Conservation (phyloP, 2,797 vertebrate species). For the Enteromius mattozi region DNA sequence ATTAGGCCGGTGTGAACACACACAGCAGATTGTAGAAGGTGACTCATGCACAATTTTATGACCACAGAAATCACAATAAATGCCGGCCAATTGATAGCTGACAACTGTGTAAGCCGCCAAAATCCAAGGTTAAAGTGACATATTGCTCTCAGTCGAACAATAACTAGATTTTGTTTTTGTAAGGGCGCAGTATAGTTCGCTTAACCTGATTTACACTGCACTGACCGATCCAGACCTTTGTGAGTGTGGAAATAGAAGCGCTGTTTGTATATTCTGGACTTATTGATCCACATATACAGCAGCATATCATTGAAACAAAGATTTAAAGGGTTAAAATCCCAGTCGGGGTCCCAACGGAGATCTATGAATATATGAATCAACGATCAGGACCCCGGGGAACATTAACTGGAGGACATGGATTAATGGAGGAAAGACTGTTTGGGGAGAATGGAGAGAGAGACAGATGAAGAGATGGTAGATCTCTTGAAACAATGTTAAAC, state of each 20-base stretch:
- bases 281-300: background rate
- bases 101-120: constrained; percentile 44
- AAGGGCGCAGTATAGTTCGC: constrained; percentile 11
- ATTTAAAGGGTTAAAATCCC: constrained; percentile 50
- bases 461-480: background rate
- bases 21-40: constrained; percentile 26
- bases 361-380: constrained; percentile 47
- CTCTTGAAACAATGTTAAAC: constrained; percentile 6
- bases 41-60: constrained; percentile 33
- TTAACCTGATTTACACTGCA: constrained; percentile 42
- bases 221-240: constrained; percentile 16
- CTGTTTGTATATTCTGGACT: constrained; percentile 29
- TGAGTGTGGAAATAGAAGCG: background rate
- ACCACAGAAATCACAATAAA: constrained; percentile 57
- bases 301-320: background rate
- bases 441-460: constrained; percentile 15
- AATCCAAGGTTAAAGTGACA: constrained; percentile 51
- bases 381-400: constrained; percentile 23
- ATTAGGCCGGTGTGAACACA: constrained; percentile 53
- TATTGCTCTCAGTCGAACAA: constrained; percentile 20
- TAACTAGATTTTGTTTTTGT: constrained; percentile 53
- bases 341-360: constrained; percentile 47
- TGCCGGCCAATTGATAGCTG: constrained; percentile 46
- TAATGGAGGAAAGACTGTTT: constrained; percentile 32
- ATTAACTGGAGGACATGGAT: constrained; percentile 32